A percentile compares a stretch with the other conserved stretches of the same genome.
Evolutionary conservation across 2,888 invertebrate species (phyloP).

Genomic region (Hydrotaea diabolus): DNA sequence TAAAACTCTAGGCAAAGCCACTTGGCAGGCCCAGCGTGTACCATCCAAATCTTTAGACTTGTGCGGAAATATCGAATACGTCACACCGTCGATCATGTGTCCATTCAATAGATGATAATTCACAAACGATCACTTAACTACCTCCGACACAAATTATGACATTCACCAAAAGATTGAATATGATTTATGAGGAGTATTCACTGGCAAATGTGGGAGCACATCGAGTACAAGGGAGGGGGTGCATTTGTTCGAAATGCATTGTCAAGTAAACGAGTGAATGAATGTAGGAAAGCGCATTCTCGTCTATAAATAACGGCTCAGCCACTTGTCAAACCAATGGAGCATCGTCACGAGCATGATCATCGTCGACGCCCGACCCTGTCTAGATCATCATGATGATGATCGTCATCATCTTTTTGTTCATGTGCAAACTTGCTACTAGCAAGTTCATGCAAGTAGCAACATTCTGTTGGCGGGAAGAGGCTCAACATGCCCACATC

Average conservation of each 20-base stretch:
- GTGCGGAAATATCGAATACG: neutral
- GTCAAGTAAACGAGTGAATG: conserved; percentile 41
- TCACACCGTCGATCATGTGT: neutral
- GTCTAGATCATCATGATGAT: conserved; percentile 29
- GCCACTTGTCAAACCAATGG: conserved; percentile 69
- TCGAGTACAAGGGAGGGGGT: neutral
- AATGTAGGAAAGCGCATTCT: conserved; percentile 5
- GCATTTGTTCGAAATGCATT: conserved; percentile 32
- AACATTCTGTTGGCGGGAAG: neutral
- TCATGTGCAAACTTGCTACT: neutral
- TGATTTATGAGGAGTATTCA: conserved; percentile 11
- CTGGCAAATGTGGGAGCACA: neutral
- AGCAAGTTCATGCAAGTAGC: conserved; percentile 53
- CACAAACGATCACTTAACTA: conserved; percentile 1
- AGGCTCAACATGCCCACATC: neutral
- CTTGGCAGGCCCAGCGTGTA: neutral
- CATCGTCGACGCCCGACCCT: neutral
- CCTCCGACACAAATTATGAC: neutral
- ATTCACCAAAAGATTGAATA: neutral
- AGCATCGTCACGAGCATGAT: conserved; percentile 40
- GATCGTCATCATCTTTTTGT: conserved; percentile 30
- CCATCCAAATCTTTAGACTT: neutral
- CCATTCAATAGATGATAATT: neutral
- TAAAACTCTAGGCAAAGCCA: neutral
- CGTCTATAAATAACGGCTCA: conserved; percentile 67